Evolutionary conservation across 2,797 vertebrate genomes (phyloP).

Genomic region (Manis javanica): DNA sequence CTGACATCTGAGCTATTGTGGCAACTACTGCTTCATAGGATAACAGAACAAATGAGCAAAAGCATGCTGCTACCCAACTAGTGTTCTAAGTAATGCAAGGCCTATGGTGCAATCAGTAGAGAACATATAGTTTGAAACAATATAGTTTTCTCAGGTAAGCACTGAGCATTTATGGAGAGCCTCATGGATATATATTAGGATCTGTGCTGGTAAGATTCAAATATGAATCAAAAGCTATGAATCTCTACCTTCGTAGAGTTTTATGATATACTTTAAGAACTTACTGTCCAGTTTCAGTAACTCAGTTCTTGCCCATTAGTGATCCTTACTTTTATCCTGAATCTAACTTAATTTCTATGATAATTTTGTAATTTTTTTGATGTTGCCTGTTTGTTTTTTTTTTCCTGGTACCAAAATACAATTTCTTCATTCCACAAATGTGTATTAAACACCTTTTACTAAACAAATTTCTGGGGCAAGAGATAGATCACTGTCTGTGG

Average conservation of each 20-base stretch:
- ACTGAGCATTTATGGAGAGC: neutral
- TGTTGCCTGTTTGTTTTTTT: neutral
- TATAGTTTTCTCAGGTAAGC: neutral
- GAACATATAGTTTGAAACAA: neutral
- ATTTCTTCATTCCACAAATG: conserved; percentile 1
- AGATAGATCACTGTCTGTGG: neutral
- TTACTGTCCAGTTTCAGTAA: neutral
- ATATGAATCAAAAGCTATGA: neutral
- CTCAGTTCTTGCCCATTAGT: neutral
- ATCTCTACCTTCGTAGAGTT: neutral
- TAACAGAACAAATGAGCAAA: neutral
- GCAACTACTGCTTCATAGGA: neutral
- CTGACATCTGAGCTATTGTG: neutral
- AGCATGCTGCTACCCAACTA: neutral
- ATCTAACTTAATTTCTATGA: neutral
- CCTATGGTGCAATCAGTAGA: neutral
- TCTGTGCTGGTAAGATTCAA: neutral
- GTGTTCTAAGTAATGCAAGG: neutral
- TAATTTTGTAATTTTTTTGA: conserved; percentile 36
- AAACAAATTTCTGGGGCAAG: neutral
- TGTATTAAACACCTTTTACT: neutral
- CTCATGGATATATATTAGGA: neutral
- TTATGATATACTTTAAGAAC: neutral
- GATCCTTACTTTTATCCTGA: neutral
- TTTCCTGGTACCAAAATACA: neutral